Conservation (phyloP, 2,888 invertebrate species). For the Strigamia crassipes region DNA sequence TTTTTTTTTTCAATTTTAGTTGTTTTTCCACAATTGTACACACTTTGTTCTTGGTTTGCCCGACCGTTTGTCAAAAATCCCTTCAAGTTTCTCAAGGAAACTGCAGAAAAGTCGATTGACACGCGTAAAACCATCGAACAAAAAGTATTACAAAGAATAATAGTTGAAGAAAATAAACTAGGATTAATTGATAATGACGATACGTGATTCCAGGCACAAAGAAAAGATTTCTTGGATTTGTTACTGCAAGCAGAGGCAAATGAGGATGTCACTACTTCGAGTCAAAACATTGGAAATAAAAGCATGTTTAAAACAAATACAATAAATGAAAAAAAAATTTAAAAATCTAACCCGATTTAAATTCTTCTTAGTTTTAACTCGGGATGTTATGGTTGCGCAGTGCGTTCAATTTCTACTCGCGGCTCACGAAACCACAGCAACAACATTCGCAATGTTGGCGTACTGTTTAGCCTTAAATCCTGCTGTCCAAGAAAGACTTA, state of each 20-base stretch:
- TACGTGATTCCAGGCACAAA: background rate
- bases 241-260: background rate
- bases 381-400: background rate
- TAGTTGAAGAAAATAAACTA: no score
- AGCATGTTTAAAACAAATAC: background rate
- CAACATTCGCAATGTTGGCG: background rate
- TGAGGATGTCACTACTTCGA: no score
- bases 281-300: background rate
- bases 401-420: background rate
- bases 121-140: background rate
- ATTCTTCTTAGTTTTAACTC: background rate
- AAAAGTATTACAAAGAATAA: background rate
- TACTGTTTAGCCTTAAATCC: background rate
- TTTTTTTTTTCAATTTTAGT: no score
- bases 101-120: background rate
- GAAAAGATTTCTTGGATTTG: background rate
- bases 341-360: background rate
- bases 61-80: background rate
- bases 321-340: background rate
- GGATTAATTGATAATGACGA: no score
- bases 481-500: constrained; percentile 11
- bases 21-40: no score
- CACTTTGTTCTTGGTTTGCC: background rate
- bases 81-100: background rate
- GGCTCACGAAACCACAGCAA: background rate